Base-by-base conservation (phyloP, 2,888 invertebrate species). In the Pherbina coryleti region DNA sequence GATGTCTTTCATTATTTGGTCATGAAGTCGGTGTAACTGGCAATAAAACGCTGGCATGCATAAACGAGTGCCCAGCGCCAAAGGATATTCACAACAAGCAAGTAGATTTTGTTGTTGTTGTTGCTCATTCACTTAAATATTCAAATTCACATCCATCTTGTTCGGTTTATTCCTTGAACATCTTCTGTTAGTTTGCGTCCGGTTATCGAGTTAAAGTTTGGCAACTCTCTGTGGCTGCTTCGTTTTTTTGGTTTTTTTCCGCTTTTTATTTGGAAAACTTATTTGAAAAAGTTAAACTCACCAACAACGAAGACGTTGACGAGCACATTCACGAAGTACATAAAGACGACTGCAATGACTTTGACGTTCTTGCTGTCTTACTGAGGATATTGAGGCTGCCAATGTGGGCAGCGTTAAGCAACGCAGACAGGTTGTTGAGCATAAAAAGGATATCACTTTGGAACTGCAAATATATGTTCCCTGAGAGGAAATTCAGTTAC, bases 11-110 rank as follows among this genome's bases (percentile, higher is more conserved):
- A 64, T 78, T 78, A 77, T 73, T 67, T 77, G 44, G 69, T 55
- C 51, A 73, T 64, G 72, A 77, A 73, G 73, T 78, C 66, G 71
- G 3, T 80, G 70, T 78, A 79, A 79, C 74, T 80, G 80, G 76
- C 80, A 79, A 79, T 80, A 80, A 80, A 80, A 78, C 78, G 80
- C 79, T 77, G 69, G 72, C 80, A 77, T 78, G 80, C 78, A 80
- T 78, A 78, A 80, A 78, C 67, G 75, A 77, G 74, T 79, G 72
- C 53, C 72, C 70, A 53, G 69, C 31, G 77, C 77, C 67, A 64
- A 75, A 67, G 31, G n/a, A 75, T 37, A 71, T 37, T 57, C 71
- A 72, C 19, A 31, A 67, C 62, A 73, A 37, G 34, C 78, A 84
- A 81, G 66, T 80, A 66, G 44, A 60, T 37, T 74, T 62, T 66